Conservation (phyloP, 2,113 vertebrate genomes). For the Pluvianellus socialis region DNA sequence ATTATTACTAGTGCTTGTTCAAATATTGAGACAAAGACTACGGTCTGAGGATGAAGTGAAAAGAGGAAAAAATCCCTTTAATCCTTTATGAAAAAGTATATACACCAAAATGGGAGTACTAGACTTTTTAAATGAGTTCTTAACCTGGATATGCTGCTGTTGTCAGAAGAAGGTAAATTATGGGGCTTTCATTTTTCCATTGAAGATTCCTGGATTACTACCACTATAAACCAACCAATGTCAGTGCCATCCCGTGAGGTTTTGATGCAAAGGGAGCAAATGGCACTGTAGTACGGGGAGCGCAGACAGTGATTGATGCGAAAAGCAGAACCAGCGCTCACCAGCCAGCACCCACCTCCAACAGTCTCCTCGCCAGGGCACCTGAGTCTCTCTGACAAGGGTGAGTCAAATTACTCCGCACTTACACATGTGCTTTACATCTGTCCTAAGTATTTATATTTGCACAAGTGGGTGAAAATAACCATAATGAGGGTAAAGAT, state of each 20-base stretch:
- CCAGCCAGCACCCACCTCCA: no score
- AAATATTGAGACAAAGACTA: not conserved
- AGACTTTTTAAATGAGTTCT: not conserved
- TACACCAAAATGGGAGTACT: not conserved
- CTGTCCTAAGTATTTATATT: not conserved
- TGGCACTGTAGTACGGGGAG: fast-evolving
- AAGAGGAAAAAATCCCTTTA: not conserved
- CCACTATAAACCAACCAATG: not conserved
- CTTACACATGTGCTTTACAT: not conserved
- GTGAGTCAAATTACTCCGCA: not conserved
- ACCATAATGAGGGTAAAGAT: not conserved
- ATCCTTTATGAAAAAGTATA: not conserved
- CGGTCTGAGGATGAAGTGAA: not conserved
- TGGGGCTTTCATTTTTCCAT: fast-evolving
- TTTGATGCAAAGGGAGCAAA: no score
- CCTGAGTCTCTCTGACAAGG: fast-evolving
- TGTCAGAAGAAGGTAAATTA: not conserved
- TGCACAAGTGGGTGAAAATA: not conserved
- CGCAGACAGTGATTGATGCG: fast-evolving
- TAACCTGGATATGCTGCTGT: not conserved
- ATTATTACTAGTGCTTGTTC: not conserved
- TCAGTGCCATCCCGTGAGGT: not conserved
- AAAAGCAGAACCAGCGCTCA: not conserved
- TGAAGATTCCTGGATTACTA: not conserved
- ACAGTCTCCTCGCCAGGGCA: not conserved